Conservation (phyloP, 2,797 vertebrate genomes). For the Podarcis siculus region DNA sequence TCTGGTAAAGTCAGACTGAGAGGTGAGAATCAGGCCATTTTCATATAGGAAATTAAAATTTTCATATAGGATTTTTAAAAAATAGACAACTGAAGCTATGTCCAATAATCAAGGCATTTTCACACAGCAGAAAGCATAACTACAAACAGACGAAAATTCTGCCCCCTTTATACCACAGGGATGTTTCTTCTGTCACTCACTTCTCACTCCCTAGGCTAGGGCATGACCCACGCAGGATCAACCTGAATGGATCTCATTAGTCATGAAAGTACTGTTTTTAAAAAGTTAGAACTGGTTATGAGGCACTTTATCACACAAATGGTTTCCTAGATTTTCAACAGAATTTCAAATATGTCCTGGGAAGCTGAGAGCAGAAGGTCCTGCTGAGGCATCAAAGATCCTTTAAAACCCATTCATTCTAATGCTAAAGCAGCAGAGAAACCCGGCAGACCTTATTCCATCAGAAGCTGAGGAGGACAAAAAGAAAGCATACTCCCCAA, state of each 20-base stretch:
- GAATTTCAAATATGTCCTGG: not conserved
- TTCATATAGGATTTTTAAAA: not conserved
- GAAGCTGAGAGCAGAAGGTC: not conserved
- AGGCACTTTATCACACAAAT: not conserved
- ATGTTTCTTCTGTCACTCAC: not conserved
- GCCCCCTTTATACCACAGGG: not conserved
- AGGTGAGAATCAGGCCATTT: not conserved
- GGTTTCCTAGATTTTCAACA: constrained; percentile 12
- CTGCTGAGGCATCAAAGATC: not conserved
- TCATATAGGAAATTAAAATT: not conserved
- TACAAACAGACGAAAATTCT: not conserved
- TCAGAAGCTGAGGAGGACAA: not conserved
- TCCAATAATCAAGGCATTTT: not conserved
- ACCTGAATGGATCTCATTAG: not conserved
- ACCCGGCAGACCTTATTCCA: not conserved
- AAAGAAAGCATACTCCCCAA: not conserved
- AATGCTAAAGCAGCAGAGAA: not conserved
- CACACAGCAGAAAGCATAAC: not conserved
- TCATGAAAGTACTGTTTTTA: not conserved
- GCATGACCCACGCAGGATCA: not conserved
- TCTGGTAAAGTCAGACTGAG: not conserved
- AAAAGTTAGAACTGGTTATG: not conserved
- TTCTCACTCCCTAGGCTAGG: not conserved
- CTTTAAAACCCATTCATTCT: not conserved
- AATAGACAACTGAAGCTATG: not conserved